These are phyloP conservation scores for Oenanthe oenanthe DNA, from an alignment of 2,113 vertebrate genomes.

Conservation along the genomic window DNA sequence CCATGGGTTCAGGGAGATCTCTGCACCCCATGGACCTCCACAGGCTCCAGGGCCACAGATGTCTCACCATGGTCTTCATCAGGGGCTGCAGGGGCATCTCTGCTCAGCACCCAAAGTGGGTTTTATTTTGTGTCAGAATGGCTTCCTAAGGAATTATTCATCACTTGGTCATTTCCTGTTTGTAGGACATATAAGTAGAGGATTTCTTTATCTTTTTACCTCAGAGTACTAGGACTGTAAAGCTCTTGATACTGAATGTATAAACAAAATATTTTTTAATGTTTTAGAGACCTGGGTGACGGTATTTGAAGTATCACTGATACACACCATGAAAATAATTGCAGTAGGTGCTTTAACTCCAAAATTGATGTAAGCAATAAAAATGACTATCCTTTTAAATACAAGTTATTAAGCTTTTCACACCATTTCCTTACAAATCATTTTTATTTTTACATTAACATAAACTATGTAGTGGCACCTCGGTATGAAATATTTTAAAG, in stretches of 20 bases:
- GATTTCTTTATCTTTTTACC: not conserved
- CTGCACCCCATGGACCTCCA: not conserved
- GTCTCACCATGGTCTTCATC: not conserved
- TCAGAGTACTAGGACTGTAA: not conserved
- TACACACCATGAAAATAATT: not conserved
- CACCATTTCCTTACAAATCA: constrained; percentile 66
- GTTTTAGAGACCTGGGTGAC: not conserved
- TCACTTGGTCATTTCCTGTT: not conserved
- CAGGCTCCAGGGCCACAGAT: not conserved
- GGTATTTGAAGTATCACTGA: constrained; percentile 16
- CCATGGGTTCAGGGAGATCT: not conserved
- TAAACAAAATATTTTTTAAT: not conserved
- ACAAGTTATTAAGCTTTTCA: constrained; percentile 69
- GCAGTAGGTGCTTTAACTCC: not conserved
- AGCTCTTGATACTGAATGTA: not conserved
- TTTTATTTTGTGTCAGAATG: not conserved
- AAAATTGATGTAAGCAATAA: constrained; percentile 68
- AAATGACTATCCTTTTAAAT: constrained; percentile 59
- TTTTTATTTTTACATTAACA: constrained; percentile 72
- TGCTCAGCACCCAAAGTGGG: accelerated
- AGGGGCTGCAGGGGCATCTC: not conserved
- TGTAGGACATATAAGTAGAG: not conserved
- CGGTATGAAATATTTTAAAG: constrained; percentile 49
- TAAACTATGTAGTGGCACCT: constrained; percentile 20
- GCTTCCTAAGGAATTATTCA: not conserved